A percentile compares a stretch with the other conserved stretches of the same genome.
Evolutionary conservation across 2,888 invertebrate genomes (phyloP).

Genomic region (Sphaeridia pumilis): DNA sequence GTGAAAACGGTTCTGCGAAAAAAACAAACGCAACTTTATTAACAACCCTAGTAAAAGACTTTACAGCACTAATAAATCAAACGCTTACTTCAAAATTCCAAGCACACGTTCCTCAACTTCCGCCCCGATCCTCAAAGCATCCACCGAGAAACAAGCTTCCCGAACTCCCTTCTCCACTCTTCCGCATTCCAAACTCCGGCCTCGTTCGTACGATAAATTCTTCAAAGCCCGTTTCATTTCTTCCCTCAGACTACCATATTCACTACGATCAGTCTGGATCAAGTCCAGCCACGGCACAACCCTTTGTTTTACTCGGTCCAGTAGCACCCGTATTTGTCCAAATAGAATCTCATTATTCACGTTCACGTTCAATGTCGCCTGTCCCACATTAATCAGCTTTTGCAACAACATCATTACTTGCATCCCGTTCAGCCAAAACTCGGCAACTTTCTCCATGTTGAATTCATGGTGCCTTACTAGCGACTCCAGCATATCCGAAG

Average conservation of each 20-base stretch:
- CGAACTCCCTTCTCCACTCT: conserved; percentile 5
- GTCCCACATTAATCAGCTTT: conserved; percentile 19
- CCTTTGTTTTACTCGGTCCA: conserved; percentile 28
- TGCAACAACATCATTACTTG: conserved; percentile 23
- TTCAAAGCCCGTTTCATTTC: background rate
- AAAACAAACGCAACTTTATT: no score
- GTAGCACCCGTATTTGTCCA: conserved; percentile 25
- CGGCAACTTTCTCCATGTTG: conserved; percentile 12
- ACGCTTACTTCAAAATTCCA: conserved; percentile 2
- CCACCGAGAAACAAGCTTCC: background rate
- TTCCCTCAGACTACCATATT: background rate
- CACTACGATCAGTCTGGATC: conserved; percentile 5
- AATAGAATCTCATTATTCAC: conserved; percentile 27
- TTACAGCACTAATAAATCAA: background rate
- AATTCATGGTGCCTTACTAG: background rate
- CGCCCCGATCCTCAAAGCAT: background rate
- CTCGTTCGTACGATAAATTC: background rate
- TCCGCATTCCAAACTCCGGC: background rate
- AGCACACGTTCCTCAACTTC: background rate
- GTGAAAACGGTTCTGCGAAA: conserved; percentile 7
- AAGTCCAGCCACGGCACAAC: conserved; percentile 14
- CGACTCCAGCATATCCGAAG: background rate
- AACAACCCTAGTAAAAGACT: background rate
- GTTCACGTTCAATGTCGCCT: conserved; percentile 17
- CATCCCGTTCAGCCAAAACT: conserved; percentile 28